A percentile compares a stretch with the other conserved stretches of the same genome.
Conservation (phyloP, 1,140 invertebrate species). For the Drosophila melanica region DNA sequence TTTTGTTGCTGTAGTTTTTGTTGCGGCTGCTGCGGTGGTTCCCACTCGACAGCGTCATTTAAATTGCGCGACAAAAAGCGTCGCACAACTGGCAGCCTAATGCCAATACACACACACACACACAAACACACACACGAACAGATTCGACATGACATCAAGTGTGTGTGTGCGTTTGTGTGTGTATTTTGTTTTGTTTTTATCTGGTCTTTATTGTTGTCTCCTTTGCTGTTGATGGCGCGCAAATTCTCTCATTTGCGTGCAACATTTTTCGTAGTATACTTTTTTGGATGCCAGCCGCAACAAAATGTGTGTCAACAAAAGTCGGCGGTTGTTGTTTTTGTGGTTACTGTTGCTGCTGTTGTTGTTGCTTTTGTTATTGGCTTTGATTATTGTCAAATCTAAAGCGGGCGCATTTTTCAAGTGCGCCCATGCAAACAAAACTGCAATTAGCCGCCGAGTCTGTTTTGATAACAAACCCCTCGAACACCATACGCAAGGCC, state of each 20-base stretch:
- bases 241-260: constrained; percentile 72
- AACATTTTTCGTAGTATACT: constrained; percentile 62
- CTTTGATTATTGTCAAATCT: constrained; percentile 16
- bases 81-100: constrained; percentile 62
- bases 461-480: constrained; percentile 3
- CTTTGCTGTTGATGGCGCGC: constrained; percentile 61
- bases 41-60: constrained; percentile 50
- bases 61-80: constrained; percentile 75
- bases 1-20: constrained; percentile 41
- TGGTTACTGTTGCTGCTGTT: constrained; percentile 27
- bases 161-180: neutral
- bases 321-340: constrained; percentile 30
- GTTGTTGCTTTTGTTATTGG: constrained; percentile 33
- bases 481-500: neutral
- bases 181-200: constrained; percentile 12
- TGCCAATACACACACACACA: constrained; percentile 45
- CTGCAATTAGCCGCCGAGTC: constrained; percentile 41
- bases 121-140: neutral
- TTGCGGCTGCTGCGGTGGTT: constrained; percentile 49
- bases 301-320: constrained; percentile 76
- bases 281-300: constrained; percentile 52
- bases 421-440: constrained; percentile 34
- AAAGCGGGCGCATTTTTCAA: constrained; percentile 24
- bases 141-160: neutral
- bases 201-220: constrained; percentile 16